phyloP scores from a whole-genome alignment of 2,113 vertebrate genomes.

The Megalops atlanticus region DNA sequence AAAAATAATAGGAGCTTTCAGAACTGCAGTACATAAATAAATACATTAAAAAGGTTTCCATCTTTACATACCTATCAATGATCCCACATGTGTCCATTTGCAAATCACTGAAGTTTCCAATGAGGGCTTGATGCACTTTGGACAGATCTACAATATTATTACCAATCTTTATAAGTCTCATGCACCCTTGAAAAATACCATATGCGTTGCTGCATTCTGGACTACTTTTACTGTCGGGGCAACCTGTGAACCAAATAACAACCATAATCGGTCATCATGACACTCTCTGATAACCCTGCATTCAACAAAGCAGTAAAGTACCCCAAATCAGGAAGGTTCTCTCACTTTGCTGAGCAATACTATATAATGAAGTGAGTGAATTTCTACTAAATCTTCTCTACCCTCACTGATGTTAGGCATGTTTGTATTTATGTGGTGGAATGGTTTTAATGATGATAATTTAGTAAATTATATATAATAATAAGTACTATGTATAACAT shows the following conservation, averaged over 20 bases:
- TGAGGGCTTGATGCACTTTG: slow-evolving; percentile 78
- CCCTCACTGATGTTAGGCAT: too few species aligned
- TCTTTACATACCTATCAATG: slow-evolving; percentile 81
- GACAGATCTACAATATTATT: slow-evolving; percentile 79
- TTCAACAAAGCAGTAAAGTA: not conserved
- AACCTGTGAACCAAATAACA: slow-evolving; percentile 73
- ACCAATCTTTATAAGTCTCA: slow-evolving; percentile 78
- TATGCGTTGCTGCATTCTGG: slow-evolving; percentile 75
- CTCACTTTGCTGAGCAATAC: too few species aligned
- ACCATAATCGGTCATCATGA: not conserved
- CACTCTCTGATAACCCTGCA: too few species aligned
- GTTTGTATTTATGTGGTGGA: too few species aligned
- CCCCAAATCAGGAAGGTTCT: too few species aligned
- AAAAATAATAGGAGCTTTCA: too few species aligned
- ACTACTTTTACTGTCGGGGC: slow-evolving; percentile 65
- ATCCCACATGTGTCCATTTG: slow-evolving; percentile 93
- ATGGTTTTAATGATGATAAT: too few species aligned
- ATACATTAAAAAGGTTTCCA: not conserved
- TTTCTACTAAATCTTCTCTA: too few species aligned
- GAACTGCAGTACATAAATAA: not conserved
- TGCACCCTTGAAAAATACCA: slow-evolving; percentile 86
- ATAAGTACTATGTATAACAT: too few species aligned
- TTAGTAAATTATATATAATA: too few species aligned
- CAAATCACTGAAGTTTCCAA: slow-evolving; percentile 88
- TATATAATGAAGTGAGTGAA: too few species aligned